Evolutionary conservation across 2,113 vertebrate species (phyloP).

Genomic region (Amphiprion ocellaris): DNA sequence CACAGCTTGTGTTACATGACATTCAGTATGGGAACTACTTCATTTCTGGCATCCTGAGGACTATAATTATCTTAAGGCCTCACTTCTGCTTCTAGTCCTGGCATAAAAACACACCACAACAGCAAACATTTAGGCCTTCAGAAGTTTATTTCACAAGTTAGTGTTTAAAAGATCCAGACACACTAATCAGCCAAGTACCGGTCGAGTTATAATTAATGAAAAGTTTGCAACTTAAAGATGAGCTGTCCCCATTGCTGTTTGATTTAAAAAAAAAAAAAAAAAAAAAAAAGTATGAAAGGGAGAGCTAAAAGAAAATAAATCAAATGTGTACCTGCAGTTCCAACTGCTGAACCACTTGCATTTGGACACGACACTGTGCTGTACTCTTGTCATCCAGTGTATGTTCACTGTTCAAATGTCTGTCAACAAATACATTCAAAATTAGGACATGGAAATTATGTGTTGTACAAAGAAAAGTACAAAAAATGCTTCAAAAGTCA

Average conservation of each 20-base stretch:
- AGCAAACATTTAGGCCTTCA: background rate
- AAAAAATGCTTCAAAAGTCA: too few species aligned
- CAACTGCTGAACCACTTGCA: slow-evolving; percentile 99
- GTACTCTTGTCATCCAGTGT: slow-evolving; percentile 99
- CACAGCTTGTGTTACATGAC: slow-evolving; percentile 29
- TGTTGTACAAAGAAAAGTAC: background rate
- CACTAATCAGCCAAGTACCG: background rate
- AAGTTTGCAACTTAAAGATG: background rate
- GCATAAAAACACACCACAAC: slow-evolving; percentile 56
- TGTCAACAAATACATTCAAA: slow-evolving; percentile 76
- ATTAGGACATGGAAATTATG: background rate
- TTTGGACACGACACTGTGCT: slow-evolving; percentile 99
- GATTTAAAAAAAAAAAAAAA: background rate
- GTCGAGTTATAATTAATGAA: too few species aligned
- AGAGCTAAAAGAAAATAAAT: background rate
- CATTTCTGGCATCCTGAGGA: slow-evolving; percentile 33
- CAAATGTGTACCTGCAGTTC: slow-evolving; percentile 91
- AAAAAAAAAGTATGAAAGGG: background rate
- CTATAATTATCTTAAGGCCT: slow-evolving; percentile 52
- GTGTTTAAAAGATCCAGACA: background rate
- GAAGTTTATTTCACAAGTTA: background rate
- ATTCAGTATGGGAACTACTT: slow-evolving; percentile 33
- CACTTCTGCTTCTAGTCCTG: slow-evolving; percentile 48
- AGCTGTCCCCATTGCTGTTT: background rate
- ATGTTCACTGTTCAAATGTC: slow-evolving; percentile 98